Conservation (phyloP, 2,888 invertebrate genomes). For the Camptogramma bilineatum region DNA sequence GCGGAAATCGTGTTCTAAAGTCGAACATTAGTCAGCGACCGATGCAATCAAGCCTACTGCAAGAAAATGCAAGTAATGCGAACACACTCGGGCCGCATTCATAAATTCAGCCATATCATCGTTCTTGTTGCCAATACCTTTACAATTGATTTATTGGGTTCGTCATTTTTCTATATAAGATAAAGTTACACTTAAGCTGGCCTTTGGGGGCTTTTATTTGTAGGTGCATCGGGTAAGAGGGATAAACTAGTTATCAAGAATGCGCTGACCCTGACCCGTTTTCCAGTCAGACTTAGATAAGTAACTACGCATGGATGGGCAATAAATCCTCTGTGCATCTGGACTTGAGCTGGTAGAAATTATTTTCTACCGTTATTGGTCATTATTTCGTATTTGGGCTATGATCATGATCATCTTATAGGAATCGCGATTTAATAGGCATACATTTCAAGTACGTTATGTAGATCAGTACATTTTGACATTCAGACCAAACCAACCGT, state of each 20-base stretch:
- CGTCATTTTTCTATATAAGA: neutral
- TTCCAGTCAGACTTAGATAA: conserved; percentile 40
- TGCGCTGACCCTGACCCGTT: conserved; percentile 48
- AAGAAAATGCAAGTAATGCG: conserved; percentile 42
- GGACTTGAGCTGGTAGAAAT: neutral
- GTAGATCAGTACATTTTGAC: too few species aligned
- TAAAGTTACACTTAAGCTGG: neutral
- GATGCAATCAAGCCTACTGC: conserved; percentile 37
- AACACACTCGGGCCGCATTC: conserved; percentile 25
- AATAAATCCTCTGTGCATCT: conserved; percentile 36
- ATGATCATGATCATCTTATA: neutral
- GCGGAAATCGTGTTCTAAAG: conserved; percentile 45
- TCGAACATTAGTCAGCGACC: conserved; percentile 39
- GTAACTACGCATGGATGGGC: conserved; percentile 24
- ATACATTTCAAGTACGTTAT: too few species aligned
- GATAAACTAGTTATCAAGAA: conserved; percentile 40
- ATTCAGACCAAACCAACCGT: too few species aligned
- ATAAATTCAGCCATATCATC: conserved; percentile 28
- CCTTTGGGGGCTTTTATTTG: neutral
- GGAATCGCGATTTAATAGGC: neutral
- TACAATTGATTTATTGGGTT: conserved; percentile 6
- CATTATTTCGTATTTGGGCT: too few species aligned
- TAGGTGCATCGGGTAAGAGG: conserved; percentile 32
- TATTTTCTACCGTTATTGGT: neutral
- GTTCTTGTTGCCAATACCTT: conserved; percentile 17